Evolutionary conservation across 2,888 invertebrate genomes (phyloP).

Genomic region (Sturmia bella): DNA sequence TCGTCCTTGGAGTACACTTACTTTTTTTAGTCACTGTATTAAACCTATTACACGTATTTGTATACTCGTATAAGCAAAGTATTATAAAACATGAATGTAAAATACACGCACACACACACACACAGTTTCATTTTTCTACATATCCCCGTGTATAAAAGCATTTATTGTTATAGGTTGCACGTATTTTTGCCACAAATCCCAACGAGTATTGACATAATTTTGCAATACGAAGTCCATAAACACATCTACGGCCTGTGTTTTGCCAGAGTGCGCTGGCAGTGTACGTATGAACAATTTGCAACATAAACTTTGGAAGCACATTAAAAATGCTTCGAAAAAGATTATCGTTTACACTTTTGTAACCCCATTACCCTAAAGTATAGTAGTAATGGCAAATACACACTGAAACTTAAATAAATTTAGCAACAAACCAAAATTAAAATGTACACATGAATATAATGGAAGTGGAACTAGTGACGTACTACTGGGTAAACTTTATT

Average conservation of each 20-base stretch:
- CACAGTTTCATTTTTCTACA: too few relatives aligned
- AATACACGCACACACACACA: neutral
- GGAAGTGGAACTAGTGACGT: constrained; percentile 34
- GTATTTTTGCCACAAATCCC: constrained; percentile 69
- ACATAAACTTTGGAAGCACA: constrained; percentile 60
- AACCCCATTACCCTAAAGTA: constrained; percentile 55
- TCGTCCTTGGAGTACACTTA: too few relatives aligned
- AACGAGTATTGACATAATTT: constrained; percentile 68
- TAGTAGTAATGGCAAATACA: constrained; percentile 38
- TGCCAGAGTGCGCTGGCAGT: neutral
- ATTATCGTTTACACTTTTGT: constrained; percentile 67
- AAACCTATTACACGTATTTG: neutral
- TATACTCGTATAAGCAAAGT: neutral
- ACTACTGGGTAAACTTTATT: constrained; percentile 38
- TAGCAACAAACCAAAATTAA: constrained; percentile 36
- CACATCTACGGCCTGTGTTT: constrained; percentile 62
- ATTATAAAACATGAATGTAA: constrained; percentile 21
- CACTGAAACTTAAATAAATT: constrained; percentile 21
- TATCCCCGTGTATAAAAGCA: neutral
- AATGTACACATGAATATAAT: constrained; percentile 40
- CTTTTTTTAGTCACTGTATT: constrained; percentile 15
- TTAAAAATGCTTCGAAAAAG: constrained; percentile 64
- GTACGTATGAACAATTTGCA: constrained; percentile 20
- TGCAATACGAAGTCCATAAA: constrained; percentile 65
- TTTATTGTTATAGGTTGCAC: constrained; percentile 57